Conservation (phyloP, 2,888 invertebrate species). For the Gymnoscelis rufifasciata region DNA sequence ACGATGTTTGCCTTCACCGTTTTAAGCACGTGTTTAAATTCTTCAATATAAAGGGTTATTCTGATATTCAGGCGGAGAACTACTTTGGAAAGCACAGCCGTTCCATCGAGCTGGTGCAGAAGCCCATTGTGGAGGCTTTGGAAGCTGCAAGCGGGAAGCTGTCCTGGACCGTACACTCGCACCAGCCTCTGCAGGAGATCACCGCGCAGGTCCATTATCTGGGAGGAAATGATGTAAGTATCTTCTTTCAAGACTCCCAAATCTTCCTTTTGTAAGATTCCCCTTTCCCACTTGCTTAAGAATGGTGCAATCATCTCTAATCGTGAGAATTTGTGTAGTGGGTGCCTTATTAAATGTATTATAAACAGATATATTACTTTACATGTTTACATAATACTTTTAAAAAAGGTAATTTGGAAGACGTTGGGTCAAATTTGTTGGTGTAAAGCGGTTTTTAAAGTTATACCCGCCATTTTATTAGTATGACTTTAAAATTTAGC, state of each 20-base stretch:
- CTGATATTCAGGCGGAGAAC: constrained; percentile 54
- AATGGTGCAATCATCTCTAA: no score
- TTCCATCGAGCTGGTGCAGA: constrained; percentile 58
- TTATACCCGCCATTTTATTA: no score
- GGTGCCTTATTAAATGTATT: no score
- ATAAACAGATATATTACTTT: no score
- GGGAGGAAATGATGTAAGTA: constrained; percentile 38
- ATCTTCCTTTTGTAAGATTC: not conserved
- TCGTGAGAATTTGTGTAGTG: no score
- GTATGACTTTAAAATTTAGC: no score
- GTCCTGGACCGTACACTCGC: constrained; percentile 55
- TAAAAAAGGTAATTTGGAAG: no score
- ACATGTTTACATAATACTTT: not conserved
- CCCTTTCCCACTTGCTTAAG: no score
- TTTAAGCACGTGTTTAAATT: not conserved
- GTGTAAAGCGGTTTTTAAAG: no score
- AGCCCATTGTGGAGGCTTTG: constrained; percentile 53
- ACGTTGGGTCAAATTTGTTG: no score
- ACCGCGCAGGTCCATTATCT: constrained; percentile 41
- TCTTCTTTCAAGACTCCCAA: no score
- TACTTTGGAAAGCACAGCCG: constrained; percentile 52
- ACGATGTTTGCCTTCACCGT: no score
- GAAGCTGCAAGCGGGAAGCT: constrained; percentile 46
- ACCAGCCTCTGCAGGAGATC: constrained; percentile 50
- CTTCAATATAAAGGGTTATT: not conserved